Percentiles rank a stretch among this genome's conserved stretches.
phyloP scores from a whole-genome alignment of 2,888 invertebrate species.

The Drosophila anceps region DNA sequence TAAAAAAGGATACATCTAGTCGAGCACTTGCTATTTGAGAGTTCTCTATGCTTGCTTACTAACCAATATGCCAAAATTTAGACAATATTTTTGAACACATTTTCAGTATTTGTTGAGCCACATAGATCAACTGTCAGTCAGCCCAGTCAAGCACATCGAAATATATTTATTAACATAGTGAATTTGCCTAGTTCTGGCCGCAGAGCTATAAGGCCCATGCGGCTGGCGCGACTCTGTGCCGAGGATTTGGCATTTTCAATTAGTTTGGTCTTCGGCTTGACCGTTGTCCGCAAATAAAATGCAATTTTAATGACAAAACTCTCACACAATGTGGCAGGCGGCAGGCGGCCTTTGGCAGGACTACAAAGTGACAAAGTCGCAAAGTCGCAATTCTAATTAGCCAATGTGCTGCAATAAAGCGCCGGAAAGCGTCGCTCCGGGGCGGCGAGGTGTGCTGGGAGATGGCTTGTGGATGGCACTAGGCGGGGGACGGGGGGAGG shows the following conservation, averaged over 20 bases:
- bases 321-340: constrained; percentile 52
- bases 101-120: too few relatives aligned
- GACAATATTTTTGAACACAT: too few relatives aligned
- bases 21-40: too few relatives aligned
- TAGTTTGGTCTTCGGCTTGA: constrained; percentile 33
- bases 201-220: too few relatives aligned
- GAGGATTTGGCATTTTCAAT: constrained; percentile 20
- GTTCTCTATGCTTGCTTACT: too few relatives aligned
- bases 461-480: constrained; percentile 5
- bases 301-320: constrained; percentile 70
- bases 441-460: constrained; percentile 20
- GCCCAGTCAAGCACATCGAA: neutral
- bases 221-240: neutral
- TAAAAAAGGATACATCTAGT: too few relatives aligned
- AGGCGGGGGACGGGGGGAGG: neutral
- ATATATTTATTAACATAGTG: neutral
- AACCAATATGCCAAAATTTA: too few relatives aligned
- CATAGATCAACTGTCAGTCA: too few relatives aligned
- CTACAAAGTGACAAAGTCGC: constrained; percentile 43
- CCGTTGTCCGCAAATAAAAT: constrained; percentile 65
- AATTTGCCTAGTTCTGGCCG: neutral
- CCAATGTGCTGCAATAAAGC: constrained; percentile 66
- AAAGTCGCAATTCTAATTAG: constrained; percentile 67
- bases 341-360: neutral
- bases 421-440: constrained; percentile 53